Evolutionary conservation across 53 echinoderm and acorn worm genomes (phyloP).

Genomic region (Stichopus horrens): DNA sequence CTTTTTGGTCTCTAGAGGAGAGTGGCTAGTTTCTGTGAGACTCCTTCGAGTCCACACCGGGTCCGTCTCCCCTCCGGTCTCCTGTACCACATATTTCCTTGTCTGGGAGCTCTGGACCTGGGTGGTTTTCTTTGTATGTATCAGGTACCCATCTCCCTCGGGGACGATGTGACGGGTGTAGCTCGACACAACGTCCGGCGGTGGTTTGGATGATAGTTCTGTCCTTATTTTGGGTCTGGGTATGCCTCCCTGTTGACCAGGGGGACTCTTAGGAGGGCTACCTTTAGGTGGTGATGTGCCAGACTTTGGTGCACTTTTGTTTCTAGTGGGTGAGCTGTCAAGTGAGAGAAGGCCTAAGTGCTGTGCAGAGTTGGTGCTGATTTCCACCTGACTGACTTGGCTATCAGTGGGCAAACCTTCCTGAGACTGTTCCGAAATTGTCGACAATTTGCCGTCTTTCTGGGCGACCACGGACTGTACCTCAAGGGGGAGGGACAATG

Average conservation of each 20-base stretch:
- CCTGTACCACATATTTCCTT: slow-evolving; percentile 29
- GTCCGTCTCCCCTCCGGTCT: slow-evolving; percentile 30
- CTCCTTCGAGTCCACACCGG: slow-evolving; percentile 80
- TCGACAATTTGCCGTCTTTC: slow-evolving; percentile 3
- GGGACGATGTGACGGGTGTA: slow-evolving; percentile 24
- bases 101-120: slow-evolving; percentile 50
- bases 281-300: slow-evolving; percentile 46
- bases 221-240: slow-evolving; percentile 79
- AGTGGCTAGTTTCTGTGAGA: slow-evolving; percentile 52
- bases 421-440: slow-evolving; percentile 27
- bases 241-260: slow-evolving; percentile 26
- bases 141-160: slow-evolving; percentile 28
- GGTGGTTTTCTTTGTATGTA: slow-evolving; percentile 41
- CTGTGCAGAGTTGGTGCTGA: slow-evolving; percentile 50
- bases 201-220: slow-evolving; percentile 72
- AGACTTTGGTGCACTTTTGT: slow-evolving; percentile 45
- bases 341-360: slow-evolving; percentile 58
- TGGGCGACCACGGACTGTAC: background rate
- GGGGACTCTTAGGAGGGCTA: slow-evolving; percentile 50
- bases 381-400: slow-evolving; percentile 31
- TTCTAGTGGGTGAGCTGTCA: slow-evolving; percentile 56
- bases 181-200: slow-evolving; percentile 8
- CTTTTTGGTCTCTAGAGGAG: background rate
- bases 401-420: background rate
- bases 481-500: slow-evolving; percentile 31